A percentile compares a stretch with the other conserved stretches of the same genome.
phyloP scores from a whole-genome alignment of 2,888 invertebrate species.

The Clostera curtula region DNA sequence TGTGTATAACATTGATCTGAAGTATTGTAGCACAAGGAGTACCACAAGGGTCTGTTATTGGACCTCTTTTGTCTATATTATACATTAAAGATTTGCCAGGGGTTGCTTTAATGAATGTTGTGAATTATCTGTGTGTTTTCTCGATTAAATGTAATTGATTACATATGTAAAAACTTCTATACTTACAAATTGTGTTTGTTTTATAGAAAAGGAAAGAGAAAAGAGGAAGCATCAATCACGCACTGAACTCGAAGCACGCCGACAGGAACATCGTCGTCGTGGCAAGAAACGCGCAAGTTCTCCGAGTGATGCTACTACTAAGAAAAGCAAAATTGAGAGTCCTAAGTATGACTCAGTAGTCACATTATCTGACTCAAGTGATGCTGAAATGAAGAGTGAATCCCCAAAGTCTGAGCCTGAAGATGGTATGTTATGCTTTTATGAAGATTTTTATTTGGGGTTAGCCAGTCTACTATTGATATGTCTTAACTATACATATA shows the following conservation, averaged over 20 bases:
- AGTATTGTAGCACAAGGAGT: too few relatives aligned
- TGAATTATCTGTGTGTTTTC: too few relatives aligned
- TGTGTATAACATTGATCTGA: too few relatives aligned
- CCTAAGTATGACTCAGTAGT: conserved; percentile 60
- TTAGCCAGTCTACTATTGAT: too few relatives aligned
- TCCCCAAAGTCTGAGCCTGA: conserved; percentile 57
- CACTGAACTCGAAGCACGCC: conserved; percentile 82
- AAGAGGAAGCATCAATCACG: conserved; percentile 84
- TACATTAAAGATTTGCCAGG: too few relatives aligned
- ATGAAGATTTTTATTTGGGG: background rate
- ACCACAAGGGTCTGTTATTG: too few relatives aligned
- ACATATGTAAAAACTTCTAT: too few relatives aligned
- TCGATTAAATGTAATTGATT: too few relatives aligned
- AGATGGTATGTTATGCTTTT: conserved; percentile 40
- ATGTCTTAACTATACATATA: too few relatives aligned
- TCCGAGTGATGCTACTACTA: conserved; percentile 41
- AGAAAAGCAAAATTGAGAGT: conserved; percentile 50
- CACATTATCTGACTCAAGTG: conserved; percentile 66
- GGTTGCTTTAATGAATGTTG: too few relatives aligned
- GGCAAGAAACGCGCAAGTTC: conserved; percentile 60
- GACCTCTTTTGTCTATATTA: too few relatives aligned
- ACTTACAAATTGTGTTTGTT: conserved; percentile 6
- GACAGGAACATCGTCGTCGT: conserved; percentile 75
- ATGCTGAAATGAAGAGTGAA: conserved; percentile 64
- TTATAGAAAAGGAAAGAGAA: conserved; percentile 82